Evolutionary conservation across 2,797 vertebrate species (phyloP).

Genomic region (Trachops cirrhosus): DNA sequence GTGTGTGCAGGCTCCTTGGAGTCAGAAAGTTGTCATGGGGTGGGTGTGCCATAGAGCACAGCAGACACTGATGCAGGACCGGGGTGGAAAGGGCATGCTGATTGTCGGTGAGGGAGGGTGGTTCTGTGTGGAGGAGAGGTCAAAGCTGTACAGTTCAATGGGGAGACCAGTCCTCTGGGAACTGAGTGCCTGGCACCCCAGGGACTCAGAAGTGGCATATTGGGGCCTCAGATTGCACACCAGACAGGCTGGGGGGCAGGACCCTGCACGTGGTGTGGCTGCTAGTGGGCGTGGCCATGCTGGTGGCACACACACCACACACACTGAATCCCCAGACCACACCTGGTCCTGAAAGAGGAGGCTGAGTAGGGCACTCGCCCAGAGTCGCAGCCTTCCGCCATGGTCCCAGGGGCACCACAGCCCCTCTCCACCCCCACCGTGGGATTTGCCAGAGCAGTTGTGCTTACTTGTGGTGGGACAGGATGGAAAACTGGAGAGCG

Average conservation of each 20-base stretch:
- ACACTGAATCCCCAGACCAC: rapidly evolving
- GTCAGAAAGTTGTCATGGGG: too few relatives aligned
- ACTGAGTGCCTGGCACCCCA: neutral
- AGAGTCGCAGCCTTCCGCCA: neutral
- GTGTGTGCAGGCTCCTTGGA: neutral
- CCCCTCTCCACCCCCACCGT: neutral
- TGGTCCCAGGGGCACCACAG: neutral
- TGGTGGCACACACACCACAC: too few relatives aligned
- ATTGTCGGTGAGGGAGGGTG: neutral
- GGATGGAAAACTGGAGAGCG: neutral
- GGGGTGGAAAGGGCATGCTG: neutral
- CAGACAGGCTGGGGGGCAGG: too few relatives aligned
- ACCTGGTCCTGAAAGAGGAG: neutral
- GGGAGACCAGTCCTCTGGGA: neutral
- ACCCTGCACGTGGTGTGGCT: neutral
- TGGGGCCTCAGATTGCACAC: neutral
- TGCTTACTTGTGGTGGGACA: rapidly evolving
- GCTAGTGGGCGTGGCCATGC: too few relatives aligned
- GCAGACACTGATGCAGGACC: neutral
- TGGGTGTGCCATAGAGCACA: rapidly evolving
- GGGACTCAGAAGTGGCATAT: neutral
- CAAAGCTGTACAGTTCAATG: neutral
- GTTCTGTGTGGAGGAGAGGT: neutral
- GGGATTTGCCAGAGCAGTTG: too few relatives aligned
- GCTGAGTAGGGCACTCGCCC: neutral